phyloP scores from a whole-genome alignment of 2,113 vertebrate genomes.

The Pandion haliaetus region DNA sequence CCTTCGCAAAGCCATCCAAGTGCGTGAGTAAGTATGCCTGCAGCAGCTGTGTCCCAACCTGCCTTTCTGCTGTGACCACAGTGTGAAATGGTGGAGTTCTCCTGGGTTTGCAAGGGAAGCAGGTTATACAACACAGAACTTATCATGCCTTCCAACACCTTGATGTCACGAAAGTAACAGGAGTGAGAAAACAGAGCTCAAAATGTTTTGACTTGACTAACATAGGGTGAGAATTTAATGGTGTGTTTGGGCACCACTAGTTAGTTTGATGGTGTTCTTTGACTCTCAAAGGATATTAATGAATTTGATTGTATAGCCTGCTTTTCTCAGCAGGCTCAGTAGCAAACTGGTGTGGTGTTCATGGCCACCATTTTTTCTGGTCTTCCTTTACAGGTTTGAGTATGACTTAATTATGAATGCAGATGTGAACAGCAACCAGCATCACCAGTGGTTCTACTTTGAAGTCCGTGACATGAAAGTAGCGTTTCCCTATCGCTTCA shows the following conservation, averaged over 20 bases:
- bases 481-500: conserved; percentile 83
- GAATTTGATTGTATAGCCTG: background rate
- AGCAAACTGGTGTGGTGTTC: background rate
- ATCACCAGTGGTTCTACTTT: conserved; percentile 95
- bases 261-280: background rate
- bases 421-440: conserved; percentile 81
- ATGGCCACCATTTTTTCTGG: background rate
- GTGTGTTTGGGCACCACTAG: background rate
- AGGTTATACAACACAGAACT: background rate
- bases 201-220: background rate
- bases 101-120: background rate
- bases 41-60: background rate
- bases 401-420: conserved; percentile 90
- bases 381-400: conserved; percentile 76
- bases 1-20: conserved; percentile 88
- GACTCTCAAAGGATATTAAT: background rate
- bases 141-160: background rate
- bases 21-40: conserved; percentile 82
- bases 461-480: conserved; percentile 83
- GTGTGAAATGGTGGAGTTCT: accelerated
- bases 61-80: background rate
- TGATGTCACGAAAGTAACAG: background rate
- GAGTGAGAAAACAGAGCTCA: background rate
- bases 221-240: background rate
- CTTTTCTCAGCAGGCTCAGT: background rate